These are phyloP conservation scores for Calonectris borealis DNA, from an alignment of 2,113 vertebrate species.

Conservation along the genomic window DNA sequence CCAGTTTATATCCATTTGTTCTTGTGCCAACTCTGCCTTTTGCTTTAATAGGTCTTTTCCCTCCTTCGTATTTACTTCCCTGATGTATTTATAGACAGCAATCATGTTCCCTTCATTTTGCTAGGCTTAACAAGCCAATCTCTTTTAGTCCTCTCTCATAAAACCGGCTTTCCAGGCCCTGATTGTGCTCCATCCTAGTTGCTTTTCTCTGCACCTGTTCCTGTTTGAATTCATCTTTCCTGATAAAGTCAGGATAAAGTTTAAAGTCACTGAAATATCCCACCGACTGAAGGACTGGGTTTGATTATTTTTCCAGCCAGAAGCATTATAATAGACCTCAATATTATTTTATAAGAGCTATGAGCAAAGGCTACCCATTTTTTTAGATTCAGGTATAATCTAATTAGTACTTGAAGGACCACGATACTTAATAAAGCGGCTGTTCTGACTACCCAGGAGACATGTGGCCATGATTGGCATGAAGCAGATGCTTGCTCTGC, in stretches of 20 bases:
- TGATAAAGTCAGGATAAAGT: background rate
- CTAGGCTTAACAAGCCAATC: slow-evolving; percentile 38
- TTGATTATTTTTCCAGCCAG: background rate
- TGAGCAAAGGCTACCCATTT: background rate
- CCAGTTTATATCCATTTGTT: slow-evolving; percentile 17
- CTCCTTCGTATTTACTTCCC: background rate
- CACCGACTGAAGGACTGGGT: background rate
- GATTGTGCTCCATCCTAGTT: background rate
- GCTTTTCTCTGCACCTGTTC: slow-evolving; percentile 49
- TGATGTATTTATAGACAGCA: slow-evolving; percentile 36
- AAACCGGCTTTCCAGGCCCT: slow-evolving; percentile 19
- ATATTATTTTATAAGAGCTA: background rate
- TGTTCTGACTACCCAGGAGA: background rate
- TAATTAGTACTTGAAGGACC: slow-evolving; percentile 10
- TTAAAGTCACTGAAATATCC: slow-evolving; percentile 11
- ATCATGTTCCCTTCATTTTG: slow-evolving; percentile 17
- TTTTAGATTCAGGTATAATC: background rate
- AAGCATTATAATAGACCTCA: background rate
- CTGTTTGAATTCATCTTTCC: slow-evolving; percentile 22
- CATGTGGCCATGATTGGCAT: slow-evolving; percentile 23
- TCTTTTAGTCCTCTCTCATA: slow-evolving; percentile 9
- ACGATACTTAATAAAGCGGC: background rate
- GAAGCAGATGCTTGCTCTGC: slow-evolving; percentile 43
- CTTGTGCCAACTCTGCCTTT: slow-evolving; percentile 12
- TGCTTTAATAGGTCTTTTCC: slow-evolving; percentile 17